These are phyloP conservation scores for Monopterus albus DNA, from an alignment of 2,113 vertebrate genomes.

Conservation along the genomic window DNA sequence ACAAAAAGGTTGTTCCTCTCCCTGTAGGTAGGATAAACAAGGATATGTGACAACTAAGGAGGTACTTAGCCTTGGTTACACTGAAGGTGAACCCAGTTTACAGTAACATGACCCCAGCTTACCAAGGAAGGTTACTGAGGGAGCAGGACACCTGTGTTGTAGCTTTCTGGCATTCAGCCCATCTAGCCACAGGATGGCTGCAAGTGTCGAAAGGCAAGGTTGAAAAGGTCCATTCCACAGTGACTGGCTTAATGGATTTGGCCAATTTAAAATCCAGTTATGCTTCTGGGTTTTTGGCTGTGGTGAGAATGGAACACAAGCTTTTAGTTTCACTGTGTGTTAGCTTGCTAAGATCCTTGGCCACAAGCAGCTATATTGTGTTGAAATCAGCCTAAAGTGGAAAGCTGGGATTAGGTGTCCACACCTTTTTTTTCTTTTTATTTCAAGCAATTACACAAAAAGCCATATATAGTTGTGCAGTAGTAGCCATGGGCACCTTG, in stretches of 20 bases:
- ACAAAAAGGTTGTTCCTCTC: slow-evolving; percentile 15
- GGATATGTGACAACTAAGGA: slow-evolving; percentile 50
- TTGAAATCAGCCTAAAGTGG: slow-evolving; percentile 22
- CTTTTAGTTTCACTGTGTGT: slow-evolving; percentile 20
- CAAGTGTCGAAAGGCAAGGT: slow-evolving; percentile 60
- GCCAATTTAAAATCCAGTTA: slow-evolving; percentile 43
- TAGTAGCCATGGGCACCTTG: slow-evolving; percentile 34
- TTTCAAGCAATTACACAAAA: slow-evolving; percentile 22
- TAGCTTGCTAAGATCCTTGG: neutral
- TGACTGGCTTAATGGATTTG: slow-evolving; percentile 41
- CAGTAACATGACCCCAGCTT: slow-evolving; percentile 57
- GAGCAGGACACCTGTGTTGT: slow-evolving; percentile 68
- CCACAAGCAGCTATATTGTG: slow-evolving; percentile 6
- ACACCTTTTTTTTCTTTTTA: slow-evolving; percentile 17
- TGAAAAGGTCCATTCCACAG: slow-evolving; percentile 29
- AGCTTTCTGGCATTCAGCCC: slow-evolving; percentile 56
- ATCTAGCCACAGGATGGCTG: slow-evolving; percentile 43
- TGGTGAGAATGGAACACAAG: slow-evolving; percentile 1
- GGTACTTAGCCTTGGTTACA: slow-evolving; percentile 76
- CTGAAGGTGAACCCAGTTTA: slow-evolving; percentile 65
- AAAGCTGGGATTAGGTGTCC: slow-evolving; percentile 22
- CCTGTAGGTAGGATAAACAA: slow-evolving; percentile 15
- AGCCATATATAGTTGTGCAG: slow-evolving; percentile 24
- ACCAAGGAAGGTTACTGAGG: slow-evolving; percentile 48
- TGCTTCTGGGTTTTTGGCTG: slow-evolving; percentile 9